Percentiles rank a stretch among this genome's conserved stretches.
phyloP scores from a whole-genome alignment of 2,888 invertebrate species.

The Nymphalis urticae region DNA sequence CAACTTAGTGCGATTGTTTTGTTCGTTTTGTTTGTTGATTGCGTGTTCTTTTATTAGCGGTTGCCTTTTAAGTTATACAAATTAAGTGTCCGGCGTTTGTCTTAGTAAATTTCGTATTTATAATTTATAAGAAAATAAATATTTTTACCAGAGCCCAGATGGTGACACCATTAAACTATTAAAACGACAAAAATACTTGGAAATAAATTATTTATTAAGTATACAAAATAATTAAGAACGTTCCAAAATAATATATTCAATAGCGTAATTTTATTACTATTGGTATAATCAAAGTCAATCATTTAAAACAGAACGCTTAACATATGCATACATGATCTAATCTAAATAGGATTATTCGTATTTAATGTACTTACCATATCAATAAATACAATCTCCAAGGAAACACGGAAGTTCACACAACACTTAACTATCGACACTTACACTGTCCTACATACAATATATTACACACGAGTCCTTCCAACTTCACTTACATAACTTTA shows the following conservation, averaged over 20 bases:
- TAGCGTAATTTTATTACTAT: not conserved
- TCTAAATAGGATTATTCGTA: not conserved
- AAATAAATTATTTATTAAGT: not conserved
- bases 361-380: slow-evolving; percentile 20
- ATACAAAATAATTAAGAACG: not conserved
- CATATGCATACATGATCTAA: not conserved
- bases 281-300: not conserved
- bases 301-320: not conserved
- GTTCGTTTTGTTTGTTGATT: too few relatives aligned
- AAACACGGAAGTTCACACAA: slow-evolving; percentile 3
- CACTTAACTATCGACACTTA: slow-evolving; percentile 1
- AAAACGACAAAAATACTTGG: too few relatives aligned
- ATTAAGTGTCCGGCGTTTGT: too few relatives aligned
- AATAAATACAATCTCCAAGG: slow-evolving; percentile 11
- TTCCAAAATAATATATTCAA: too few relatives aligned
- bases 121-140: too few relatives aligned
- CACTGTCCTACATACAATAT: not conserved
- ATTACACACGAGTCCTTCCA: not conserved
- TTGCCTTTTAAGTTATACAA: too few relatives aligned
- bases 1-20: too few relatives aligned
- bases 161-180: too few relatives aligned
- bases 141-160: too few relatives aligned
- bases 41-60: too few relatives aligned
- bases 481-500: slow-evolving; percentile 20
- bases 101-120: too few relatives aligned